Evolutionary conservation across 2,113 vertebrate genomes (phyloP), one percentile per base, ranked within the genome.

Genomic region (Cavia porcellus): DNA sequence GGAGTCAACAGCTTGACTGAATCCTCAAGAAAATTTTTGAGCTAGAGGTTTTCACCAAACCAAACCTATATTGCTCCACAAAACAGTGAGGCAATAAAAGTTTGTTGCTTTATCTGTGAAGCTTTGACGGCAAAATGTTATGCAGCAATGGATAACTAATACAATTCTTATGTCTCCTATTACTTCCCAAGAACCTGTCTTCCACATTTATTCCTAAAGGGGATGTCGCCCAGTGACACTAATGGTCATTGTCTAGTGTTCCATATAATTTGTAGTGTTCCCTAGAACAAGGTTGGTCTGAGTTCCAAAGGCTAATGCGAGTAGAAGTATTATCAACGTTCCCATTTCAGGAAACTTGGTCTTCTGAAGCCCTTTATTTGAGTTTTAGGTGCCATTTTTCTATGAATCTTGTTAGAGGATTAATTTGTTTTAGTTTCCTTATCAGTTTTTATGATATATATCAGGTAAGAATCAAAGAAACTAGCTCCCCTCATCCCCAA

Each of bases 151-250:
- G 15, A 47, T 47, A 59, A 32, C 59, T 72, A 66, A 62, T 70
- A 62, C 2, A 55, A 38, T 57, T 83, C 38, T 89, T 38, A 91
- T 45, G 17, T 68, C 17, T 47, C 52, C 42, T 79, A 47, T 28
- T 64, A 81, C 4, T 35, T 55, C 5, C 25, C n/a, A 90, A 30
- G 59, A 89, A 91, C 10, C 4, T 89, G 22, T 11, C 35, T 84
- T 91, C 88, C 85, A 45, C 42, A 89, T 91, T 95, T 93, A 70
- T 11, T 92, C 90, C 32, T 22, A 77, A 25, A 89, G 52, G 42
- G 24, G 61, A 22, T 90, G 17, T n/a, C 13, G 85, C 57, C 59
- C 30, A 82, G 22, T 52, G 52, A 84, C 72, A 75, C 55, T 42
- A 92, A 82, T 61, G 11, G 35, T n/a, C 88, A 92, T 62, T 72